Evolutionary conservation across 1,140 invertebrate genomes (phyloP), one percentile per base, ranked within the genome.

Genomic region (Phenacoccus solenopsis): DNA sequence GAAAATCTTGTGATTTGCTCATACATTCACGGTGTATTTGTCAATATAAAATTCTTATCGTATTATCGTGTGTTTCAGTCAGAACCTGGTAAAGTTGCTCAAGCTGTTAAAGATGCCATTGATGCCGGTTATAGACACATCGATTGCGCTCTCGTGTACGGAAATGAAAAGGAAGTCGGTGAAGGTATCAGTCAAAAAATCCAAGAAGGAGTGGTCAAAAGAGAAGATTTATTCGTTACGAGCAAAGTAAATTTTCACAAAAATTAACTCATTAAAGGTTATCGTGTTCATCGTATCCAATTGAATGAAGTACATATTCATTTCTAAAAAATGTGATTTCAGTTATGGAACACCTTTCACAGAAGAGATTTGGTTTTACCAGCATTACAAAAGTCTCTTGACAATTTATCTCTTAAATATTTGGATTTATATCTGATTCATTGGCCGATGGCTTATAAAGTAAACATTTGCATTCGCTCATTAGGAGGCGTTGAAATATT

Each of bases 141-240:
- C 74, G 91, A 94, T 77, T 90, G 90, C 80, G 90, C 91, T n/a
- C 82, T 82, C 74, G 81, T 87, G 21, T 93, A 93, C 77, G 76
- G 81, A 64, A 96, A 96, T 79, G 93, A 97, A 78, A 82, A 83
- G 56, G 90, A 93, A 81, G 85, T 97, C 22, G 94, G 93, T 0
- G 79, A 80, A 70, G 93, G 85, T 0, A 81, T 97, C 3, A 81
- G 84, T 28, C 84, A 86, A 13, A 86, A 89, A 75, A 83, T 96
- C 67, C 78, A 80, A 0, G 84, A 90, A 73, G 90, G 89, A 30
- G 78, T 82, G 0, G 82, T 92, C 13, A 87, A 85, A 74, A 81
- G 92, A 69, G 81, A 86, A 56, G 91, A 94, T 74, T 79, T 93
- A 13, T 87, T 86, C 74, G 80, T 87, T 64, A 86, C 84, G 1